Evolutionary conservation across 2,888 invertebrate species (phyloP).

Genomic region (Scaptomyza caliginosa): DNA sequence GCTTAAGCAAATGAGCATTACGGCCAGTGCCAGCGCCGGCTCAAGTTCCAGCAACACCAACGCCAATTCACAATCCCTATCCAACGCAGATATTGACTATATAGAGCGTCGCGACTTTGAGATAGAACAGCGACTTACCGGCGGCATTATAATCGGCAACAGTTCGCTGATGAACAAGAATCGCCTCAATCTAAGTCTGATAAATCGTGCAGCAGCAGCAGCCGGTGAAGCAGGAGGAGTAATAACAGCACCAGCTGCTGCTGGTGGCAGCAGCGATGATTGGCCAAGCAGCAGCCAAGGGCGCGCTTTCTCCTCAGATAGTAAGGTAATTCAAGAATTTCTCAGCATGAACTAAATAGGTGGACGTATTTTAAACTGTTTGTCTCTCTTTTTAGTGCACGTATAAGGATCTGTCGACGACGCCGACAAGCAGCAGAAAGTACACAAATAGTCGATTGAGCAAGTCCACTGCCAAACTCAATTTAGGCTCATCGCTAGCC

Average conservation of each 20-base stretch:
- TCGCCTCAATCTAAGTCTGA: slow-evolving; percentile 82
- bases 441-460: slow-evolving; percentile 80
- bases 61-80: slow-evolving; percentile 14
- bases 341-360: neutral
- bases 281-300: slow-evolving; percentile 79
- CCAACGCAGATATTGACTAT: slow-evolving; percentile 82
- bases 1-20: slow-evolving; percentile 81
- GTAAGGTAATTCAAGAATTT: slow-evolving; percentile 70
- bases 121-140: slow-evolving; percentile 82
- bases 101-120: slow-evolving; percentile 84
- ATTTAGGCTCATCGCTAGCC: slow-evolving; percentile 79
- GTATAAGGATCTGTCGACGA: slow-evolving; percentile 82
- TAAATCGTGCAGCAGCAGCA: slow-evolving; percentile 52
- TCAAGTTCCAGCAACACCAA: slow-evolving; percentile 12
- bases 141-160: slow-evolving; percentile 81
- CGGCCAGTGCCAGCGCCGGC: slow-evolving; percentile 46
- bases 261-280: slow-evolving; percentile 65
- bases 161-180: slow-evolving; percentile 81
- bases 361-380: neutral
- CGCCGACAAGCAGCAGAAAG: slow-evolving; percentile 83
- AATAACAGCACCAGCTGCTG: slow-evolving; percentile 2
- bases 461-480: slow-evolving; percentile 84
- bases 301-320: slow-evolving; percentile 81
- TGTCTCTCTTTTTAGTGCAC: slow-evolving; percentile 64
- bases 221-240: slow-evolving; percentile 3